These are phyloP conservation scores for Cynocephalus volans DNA, from an alignment of 2,113 vertebrate genomes.

Conservation along the genomic window DNA sequence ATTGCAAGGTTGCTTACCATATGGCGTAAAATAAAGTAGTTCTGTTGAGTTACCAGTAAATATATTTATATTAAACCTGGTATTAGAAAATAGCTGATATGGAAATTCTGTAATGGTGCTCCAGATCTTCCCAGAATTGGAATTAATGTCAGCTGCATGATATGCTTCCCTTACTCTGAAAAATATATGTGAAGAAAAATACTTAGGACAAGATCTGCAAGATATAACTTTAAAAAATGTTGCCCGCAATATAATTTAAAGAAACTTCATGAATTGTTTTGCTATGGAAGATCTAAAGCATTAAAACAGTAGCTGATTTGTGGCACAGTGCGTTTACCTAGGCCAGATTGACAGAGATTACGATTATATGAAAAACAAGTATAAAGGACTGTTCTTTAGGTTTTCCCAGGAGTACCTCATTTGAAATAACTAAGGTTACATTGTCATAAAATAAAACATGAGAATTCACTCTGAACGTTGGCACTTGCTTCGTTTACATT, in stretches of 20 bases:
- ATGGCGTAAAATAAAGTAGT: slow-evolving; percentile 64
- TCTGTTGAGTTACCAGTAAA: slow-evolving; percentile 61
- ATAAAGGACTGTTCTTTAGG: background rate
- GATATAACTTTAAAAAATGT: background rate
- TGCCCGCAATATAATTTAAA: background rate
- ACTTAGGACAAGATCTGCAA: background rate
- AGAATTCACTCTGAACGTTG: background rate
- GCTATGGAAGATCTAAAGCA: background rate
- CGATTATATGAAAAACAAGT: background rate
- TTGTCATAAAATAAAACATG: background rate
- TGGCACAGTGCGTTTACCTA: background rate
- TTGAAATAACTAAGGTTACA: slow-evolving; percentile 32
- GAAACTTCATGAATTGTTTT: background rate
- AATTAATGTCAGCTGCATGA: slow-evolving; percentile 78
- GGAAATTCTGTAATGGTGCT: slow-evolving; percentile 81
- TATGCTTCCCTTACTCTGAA: slow-evolving; percentile 86
- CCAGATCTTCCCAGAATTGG: slow-evolving; percentile 88
- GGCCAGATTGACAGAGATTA: background rate
- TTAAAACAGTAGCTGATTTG: background rate
- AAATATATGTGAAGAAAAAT: slow-evolving; percentile 22
- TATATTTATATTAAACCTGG: slow-evolving; percentile 81
- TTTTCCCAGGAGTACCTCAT: background rate
- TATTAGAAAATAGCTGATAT: slow-evolving; percentile 72
- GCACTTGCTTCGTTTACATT: background rate
- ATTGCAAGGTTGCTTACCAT: slow-evolving; percentile 65